These are phyloP conservation scores for Venturia canescens DNA, from an alignment of 1,140 invertebrate species.

Conservation along the genomic window DNA sequence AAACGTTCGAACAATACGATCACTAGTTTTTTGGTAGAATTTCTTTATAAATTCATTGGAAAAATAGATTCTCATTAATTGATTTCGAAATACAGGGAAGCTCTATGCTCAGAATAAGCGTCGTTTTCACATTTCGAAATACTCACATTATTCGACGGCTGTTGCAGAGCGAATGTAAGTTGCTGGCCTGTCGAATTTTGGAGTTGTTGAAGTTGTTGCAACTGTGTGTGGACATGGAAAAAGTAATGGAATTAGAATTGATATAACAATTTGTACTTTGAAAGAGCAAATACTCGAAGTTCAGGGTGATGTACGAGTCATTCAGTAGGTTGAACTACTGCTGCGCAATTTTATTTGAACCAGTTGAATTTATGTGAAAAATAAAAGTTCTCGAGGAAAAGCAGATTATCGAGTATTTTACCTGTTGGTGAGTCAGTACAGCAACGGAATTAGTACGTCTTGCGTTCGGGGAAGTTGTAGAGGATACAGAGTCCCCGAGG, in stretches of 20 bases:
- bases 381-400: no score
- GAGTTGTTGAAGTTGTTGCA: slow-evolving; percentile 78
- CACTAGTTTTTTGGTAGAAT: no score
- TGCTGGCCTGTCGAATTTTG: slow-evolving; percentile 75
- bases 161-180: slow-evolving; percentile 76
- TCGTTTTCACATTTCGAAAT: not conserved
- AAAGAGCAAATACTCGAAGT: not conserved
- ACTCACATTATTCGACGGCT: slow-evolving; percentile 72
- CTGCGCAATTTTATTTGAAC: no score
- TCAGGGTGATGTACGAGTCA: not conserved
- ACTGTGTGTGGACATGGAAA: slow-evolving; percentile 65
- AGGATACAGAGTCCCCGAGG: slow-evolving; percentile 78
- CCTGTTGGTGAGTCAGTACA: slow-evolving; percentile 78
- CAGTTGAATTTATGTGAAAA: no score
- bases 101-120: no score
- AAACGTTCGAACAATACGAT: no score
- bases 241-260: not conserved
- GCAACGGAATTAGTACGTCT: slow-evolving; percentile 74
- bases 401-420: slow-evolving; percentile 51
- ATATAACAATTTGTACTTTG: no score
- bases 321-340: not conserved
- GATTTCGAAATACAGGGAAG: no score
- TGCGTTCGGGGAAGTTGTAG: slow-evolving; percentile 76
- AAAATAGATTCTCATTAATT: no score
- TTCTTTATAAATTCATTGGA: no score